Percentiles rank a stretch among this genome's conserved stretches.
These are phyloP conservation scores for Taenioides sp. DNA, from an alignment of 2,797 vertebrate species.

Conservation along the genomic window DNA sequence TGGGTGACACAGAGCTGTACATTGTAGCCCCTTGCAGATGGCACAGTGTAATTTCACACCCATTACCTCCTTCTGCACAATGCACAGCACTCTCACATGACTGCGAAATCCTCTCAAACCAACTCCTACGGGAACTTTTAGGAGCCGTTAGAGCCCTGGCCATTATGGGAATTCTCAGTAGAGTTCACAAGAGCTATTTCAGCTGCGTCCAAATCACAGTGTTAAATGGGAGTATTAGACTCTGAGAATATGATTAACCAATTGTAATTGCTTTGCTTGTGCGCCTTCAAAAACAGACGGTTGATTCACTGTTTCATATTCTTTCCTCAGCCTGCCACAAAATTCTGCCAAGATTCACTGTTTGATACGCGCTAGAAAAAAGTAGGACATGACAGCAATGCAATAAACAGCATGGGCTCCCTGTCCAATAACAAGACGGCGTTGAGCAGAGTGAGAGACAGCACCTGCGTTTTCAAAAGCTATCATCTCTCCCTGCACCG, in stretches of 20 bases:
- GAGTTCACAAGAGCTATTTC: slow-evolving; percentile 67
- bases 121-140: slow-evolving; percentile 67
- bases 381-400: slow-evolving; percentile 9
- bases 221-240: slow-evolving; percentile 72
- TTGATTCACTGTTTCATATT: slow-evolving; percentile 21
- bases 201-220: slow-evolving; percentile 62
- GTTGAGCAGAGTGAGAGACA: slow-evolving; percentile 25
- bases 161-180: slow-evolving; percentile 69
- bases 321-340: slow-evolving; percentile 21
- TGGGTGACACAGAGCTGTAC: slow-evolving; percentile 48
- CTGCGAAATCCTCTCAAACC: slow-evolving; percentile 62
- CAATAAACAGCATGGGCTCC: slow-evolving; percentile 14
- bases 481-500: slow-evolving; percentile 48
- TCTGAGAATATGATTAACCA: slow-evolving; percentile 69
- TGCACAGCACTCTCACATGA: slow-evolving; percentile 66
- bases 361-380: slow-evolving; percentile 4
- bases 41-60: slow-evolving; percentile 73
- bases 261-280: slow-evolving; percentile 63
- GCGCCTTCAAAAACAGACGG: slow-evolving; percentile 58
- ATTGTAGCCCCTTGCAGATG: slow-evolving; percentile 55
- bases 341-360: slow-evolving; percentile 15
- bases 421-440: slow-evolving; percentile 34
- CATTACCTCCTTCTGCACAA: slow-evolving; percentile 70
- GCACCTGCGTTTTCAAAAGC: slow-evolving; percentile 51
- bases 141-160: slow-evolving; percentile 58